Conservation (phyloP, 2,797 vertebrate species). For the Sebastes kiyomatsui region DNA sequence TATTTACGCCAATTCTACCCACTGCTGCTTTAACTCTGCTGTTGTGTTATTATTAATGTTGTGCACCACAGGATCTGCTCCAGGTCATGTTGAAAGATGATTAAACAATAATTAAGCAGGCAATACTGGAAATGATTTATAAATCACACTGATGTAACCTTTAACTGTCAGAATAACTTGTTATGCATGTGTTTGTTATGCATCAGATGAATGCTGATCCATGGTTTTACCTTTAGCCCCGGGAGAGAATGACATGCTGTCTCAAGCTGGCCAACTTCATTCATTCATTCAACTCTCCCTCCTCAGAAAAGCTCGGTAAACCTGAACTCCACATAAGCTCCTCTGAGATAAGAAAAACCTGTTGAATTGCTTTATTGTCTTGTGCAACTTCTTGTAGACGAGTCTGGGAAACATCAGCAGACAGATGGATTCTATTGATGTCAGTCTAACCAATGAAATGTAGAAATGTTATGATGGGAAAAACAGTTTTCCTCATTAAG, state of each 20-base stretch:
- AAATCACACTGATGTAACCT: slow-evolving; percentile 9
- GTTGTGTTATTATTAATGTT: background rate
- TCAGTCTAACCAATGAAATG: slow-evolving; percentile 7
- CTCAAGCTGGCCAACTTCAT: background rate
- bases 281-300: slow-evolving; percentile 3
- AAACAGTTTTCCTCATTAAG: slow-evolving; percentile 1
- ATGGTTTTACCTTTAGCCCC: background rate
- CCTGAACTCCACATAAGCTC: background rate
- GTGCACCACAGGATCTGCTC: background rate
- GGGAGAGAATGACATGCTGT: background rate
- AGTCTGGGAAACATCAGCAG: slow-evolving; percentile 33
- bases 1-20: too few relatives aligned
- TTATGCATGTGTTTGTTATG: background rate
- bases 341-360: slow-evolving; percentile 18
- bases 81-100: background rate
- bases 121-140: background rate
- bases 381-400: slow-evolving; percentile 14
- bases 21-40: background rate
- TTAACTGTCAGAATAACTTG: background rate
- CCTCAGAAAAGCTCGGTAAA: background rate
- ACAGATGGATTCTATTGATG: slow-evolving; percentile 10
- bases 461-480: background rate
- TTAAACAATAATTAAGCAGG: background rate
- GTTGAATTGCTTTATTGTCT: slow-evolving; percentile 18
- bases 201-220: background rate